A percentile compares a stretch with the other conserved stretches of the same genome.
These are phyloP conservation scores for Anolis apletophallus DNA, from an alignment of 2,797 vertebrate genomes.

Conservation along the genomic window DNA sequence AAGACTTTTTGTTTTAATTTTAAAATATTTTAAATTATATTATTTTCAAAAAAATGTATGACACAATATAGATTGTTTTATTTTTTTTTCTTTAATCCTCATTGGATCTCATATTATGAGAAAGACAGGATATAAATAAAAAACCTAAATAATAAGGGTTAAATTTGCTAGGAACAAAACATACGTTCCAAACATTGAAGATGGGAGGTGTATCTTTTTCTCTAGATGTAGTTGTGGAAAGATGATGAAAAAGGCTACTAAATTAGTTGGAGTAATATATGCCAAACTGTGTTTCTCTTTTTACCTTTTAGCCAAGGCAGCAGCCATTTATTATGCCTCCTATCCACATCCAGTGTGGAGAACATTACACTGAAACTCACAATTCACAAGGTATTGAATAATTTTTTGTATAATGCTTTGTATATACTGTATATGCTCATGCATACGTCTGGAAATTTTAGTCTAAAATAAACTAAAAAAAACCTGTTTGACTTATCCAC, in stretches of 20 bases:
- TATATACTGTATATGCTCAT: background rate
- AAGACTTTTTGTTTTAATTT: no score
- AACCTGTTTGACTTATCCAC: no score
- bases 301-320: conserved; percentile 86
- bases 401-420: background rate
- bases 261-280: conserved; percentile 48
- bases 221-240: conserved; percentile 24
- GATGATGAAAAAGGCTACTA: conserved; percentile 13
- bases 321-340: conserved; percentile 92
- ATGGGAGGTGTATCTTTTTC: no score
- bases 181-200: no score
- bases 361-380: conserved; percentile 93
- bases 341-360: conserved; percentile 90
- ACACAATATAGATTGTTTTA: no score
- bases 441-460: no score
- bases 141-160: background rate
- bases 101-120: no score
- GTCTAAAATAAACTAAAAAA: no score
- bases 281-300: background rate
- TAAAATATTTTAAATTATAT: no score
- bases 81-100: no score
- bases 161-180: background rate
- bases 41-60: no score
- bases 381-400: conserved; percentile 92
- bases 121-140: no score